Conservation (phyloP, 2,888 invertebrate species). For the Nephrotoma flavescens region DNA sequence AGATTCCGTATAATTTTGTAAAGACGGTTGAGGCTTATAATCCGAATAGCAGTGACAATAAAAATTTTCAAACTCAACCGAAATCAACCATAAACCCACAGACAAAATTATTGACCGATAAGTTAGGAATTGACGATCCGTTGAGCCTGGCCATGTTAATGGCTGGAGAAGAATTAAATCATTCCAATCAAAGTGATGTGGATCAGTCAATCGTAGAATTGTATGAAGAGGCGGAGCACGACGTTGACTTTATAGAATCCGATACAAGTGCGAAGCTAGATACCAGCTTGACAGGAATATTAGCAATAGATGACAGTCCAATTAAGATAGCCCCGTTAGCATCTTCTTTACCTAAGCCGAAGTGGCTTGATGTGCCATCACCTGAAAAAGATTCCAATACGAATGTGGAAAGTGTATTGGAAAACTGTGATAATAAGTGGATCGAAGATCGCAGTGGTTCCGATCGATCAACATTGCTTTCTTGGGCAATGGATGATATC, state of each 20-base stretch:
- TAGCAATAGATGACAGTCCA: conserved; percentile 1
- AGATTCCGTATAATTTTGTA: conserved; percentile 64
- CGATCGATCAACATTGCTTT: neutral
- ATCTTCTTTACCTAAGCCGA: conserved; percentile 10
- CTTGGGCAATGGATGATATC: neutral
- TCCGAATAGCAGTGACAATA: conserved; percentile 28
- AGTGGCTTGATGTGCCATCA: conserved; percentile 3
- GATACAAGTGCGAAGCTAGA: neutral
- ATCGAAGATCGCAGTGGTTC: neutral
- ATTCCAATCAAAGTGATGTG: conserved; percentile 17
- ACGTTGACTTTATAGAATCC: neutral
- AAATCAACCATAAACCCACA: conserved; percentile 51
- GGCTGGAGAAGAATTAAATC: conserved; percentile 30
- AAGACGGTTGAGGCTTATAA: conserved; percentile 53
- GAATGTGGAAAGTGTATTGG: neutral
- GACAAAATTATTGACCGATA: conserved; percentile 49
- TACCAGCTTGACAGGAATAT: neutral
- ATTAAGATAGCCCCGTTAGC: conserved; percentile 5
- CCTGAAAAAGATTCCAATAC: neutral
- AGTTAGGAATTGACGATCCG: conserved; percentile 68
- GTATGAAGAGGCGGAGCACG: conserved; percentile 4
- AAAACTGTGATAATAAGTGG: neutral
- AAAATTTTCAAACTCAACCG: conserved; percentile 25
- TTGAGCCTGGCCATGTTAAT: conserved; percentile 43
- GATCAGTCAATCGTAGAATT: neutral